Conservation (phyloP, 2,113 vertebrate genomes). For the Epinephelus lanceolatus region DNA sequence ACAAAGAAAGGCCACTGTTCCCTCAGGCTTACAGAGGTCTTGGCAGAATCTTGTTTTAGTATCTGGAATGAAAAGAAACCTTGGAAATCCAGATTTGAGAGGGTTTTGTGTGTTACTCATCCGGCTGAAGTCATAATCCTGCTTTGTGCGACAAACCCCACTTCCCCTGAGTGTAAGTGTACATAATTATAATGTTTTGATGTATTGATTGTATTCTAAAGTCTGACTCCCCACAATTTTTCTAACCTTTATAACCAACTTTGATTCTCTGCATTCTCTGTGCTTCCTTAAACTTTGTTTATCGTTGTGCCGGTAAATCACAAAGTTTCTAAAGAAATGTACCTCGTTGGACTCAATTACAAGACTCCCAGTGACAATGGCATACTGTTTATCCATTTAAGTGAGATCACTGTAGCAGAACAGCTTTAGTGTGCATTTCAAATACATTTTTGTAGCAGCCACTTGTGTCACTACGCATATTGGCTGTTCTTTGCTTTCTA, state of each 20-base stretch:
- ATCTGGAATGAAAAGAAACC: background rate
- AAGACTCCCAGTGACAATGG: background rate
- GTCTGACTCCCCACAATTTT: background rate
- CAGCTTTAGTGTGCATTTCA: background rate
- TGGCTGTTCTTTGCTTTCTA: constrained; percentile 17
- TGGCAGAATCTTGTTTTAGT: background rate
- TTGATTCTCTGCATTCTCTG: background rate
- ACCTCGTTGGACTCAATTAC: background rate
- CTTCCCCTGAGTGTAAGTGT: background rate
- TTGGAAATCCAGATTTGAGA: background rate
- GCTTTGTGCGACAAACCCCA: background rate
- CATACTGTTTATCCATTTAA: background rate
- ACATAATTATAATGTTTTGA: background rate
- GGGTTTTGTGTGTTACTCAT: background rate
- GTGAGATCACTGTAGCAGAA: background rate
- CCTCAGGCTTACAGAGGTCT: background rate
- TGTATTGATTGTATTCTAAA: background rate
- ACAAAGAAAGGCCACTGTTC: background rate
- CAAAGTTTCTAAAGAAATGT: background rate
- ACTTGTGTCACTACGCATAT: background rate
- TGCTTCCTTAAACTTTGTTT: background rate
- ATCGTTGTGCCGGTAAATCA: background rate
- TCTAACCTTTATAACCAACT: background rate
- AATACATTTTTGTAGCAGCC: constrained; percentile 4
- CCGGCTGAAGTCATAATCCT: background rate